These are phyloP conservation scores for Orgyia antiqua DNA, from an alignment of 2,888 invertebrate species.

Conservation along the genomic window DNA sequence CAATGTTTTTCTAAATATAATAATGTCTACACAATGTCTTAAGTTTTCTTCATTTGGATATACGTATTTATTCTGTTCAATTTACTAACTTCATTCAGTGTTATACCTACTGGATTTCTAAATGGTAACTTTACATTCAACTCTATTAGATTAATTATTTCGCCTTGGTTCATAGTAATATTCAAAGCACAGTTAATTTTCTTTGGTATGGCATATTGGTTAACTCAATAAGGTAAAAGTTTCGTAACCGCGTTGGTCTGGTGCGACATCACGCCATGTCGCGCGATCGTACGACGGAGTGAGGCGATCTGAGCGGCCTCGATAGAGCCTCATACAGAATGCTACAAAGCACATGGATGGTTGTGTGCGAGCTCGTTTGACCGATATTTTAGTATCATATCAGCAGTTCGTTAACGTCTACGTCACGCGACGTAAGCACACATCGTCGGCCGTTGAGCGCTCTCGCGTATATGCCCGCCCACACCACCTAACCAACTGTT, in stretches of 20 bases:
- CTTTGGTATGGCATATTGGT: conserved; percentile 20
- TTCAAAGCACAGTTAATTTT: no score
- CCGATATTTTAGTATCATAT: conserved; percentile 19
- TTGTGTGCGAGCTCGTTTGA: conserved; percentile 24
- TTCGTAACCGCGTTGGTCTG: conserved; percentile 48
- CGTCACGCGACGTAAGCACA: conserved; percentile 57
- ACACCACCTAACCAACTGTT: conserved; percentile 11
- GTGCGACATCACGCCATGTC: conserved; percentile 68
- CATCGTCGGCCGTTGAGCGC: conserved; percentile 16
- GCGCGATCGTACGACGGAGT: conserved; percentile 39
- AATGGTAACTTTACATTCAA: background rate
- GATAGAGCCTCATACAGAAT: conserved; percentile 1
- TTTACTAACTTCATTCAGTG: background rate
- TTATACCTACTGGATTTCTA: background rate
- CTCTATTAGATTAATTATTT: background rate
- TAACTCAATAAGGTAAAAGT: conserved; percentile 32
- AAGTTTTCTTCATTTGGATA: background rate
- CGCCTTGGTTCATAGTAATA: background rate
- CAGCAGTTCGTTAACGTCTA: conserved; percentile 15
- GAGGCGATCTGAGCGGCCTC: background rate
- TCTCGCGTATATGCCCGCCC: conserved; percentile 29
- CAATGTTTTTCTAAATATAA: background rate
- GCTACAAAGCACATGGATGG: conserved; percentile 28
- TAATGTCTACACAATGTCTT: background rate
- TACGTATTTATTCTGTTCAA: background rate